phyloP scores from a whole-genome alignment of 2,797 vertebrate species.

The Lacerta viridis region DNA sequence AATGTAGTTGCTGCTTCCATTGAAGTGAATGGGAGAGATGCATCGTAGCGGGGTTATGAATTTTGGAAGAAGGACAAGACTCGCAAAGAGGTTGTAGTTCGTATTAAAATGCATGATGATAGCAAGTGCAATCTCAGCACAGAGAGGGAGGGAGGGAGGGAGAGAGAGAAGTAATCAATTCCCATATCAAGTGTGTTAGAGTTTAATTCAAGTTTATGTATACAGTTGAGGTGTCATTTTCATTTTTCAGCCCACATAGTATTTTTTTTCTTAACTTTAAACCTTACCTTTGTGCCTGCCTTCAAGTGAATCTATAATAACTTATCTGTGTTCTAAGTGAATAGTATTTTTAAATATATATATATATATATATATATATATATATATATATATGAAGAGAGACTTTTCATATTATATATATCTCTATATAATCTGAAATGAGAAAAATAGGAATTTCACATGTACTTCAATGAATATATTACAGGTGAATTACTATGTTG shows the following conservation, averaged over 20 bases:
- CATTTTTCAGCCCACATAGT: slow-evolving; percentile 26
- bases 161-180: too few relatives aligned
- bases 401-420: slow-evolving; percentile 26
- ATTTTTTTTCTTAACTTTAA: slow-evolving; percentile 28
- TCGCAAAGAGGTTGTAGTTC: neutral
- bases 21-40: neutral
- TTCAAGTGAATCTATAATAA: slow-evolving; percentile 13
- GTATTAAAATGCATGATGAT: accelerated
- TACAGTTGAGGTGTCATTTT: slow-evolving; percentile 31
- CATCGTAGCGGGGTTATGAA: neutral
- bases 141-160: too few relatives aligned
- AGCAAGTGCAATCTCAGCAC: accelerated
- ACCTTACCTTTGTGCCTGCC: slow-evolving; percentile 1
- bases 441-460: neutral
- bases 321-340: neutral
- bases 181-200: neutral
- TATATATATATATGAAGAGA: neutral
- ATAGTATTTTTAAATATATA: neutral
- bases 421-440: slow-evolving; percentile 18
- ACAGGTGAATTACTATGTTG: slow-evolving; percentile 23
- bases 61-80: neutral
- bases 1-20: neutral
- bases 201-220: slow-evolving; percentile 10
- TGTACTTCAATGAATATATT: neutral
- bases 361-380: too few relatives aligned